Conservation (phyloP, 2,113 vertebrate genomes). For the Balaeniceps rex region DNA sequence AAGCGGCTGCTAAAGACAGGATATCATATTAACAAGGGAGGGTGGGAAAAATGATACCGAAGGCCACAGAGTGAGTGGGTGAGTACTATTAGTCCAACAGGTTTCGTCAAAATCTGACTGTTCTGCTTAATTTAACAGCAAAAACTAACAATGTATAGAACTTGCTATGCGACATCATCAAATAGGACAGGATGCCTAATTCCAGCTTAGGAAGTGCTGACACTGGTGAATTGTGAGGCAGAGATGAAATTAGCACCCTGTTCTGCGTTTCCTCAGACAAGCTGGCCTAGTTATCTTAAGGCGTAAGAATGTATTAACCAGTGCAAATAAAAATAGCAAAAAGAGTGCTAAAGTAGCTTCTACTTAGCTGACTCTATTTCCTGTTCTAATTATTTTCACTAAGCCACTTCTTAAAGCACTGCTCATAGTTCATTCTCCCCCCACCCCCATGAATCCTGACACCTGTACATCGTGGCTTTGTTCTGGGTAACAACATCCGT, state of each 20-base stretch:
- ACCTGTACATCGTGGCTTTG: neutral
- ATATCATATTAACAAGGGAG: neutral
- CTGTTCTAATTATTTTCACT: constrained; percentile 12
- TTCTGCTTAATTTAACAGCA: neutral
- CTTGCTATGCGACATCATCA: neutral
- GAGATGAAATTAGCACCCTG: constrained; percentile 24
- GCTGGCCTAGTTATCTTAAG: constrained; percentile 27
- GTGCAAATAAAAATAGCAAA: constrained; percentile 44
- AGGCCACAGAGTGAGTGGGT: neutral
- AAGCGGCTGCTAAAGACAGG: neutral
- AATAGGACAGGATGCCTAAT: neutral
- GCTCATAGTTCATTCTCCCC: accelerated
- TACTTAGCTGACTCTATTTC: neutral
- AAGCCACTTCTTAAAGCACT: neutral
- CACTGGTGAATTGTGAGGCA: constrained; percentile 18
- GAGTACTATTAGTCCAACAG: neutral
- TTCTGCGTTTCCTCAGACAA: neutral
- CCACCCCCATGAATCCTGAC: neutral
- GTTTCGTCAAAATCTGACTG: neutral
- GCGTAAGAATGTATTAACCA: constrained; percentile 12
- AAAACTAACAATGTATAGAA: neutral
- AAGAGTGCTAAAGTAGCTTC: neutral
- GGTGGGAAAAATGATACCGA: neutral
- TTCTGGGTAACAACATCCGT: neutral
- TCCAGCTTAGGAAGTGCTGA: constrained; percentile 26